Base-by-base conservation (phyloP, 2,797 vertebrate species). In the Cheracebus regulus region DNA sequence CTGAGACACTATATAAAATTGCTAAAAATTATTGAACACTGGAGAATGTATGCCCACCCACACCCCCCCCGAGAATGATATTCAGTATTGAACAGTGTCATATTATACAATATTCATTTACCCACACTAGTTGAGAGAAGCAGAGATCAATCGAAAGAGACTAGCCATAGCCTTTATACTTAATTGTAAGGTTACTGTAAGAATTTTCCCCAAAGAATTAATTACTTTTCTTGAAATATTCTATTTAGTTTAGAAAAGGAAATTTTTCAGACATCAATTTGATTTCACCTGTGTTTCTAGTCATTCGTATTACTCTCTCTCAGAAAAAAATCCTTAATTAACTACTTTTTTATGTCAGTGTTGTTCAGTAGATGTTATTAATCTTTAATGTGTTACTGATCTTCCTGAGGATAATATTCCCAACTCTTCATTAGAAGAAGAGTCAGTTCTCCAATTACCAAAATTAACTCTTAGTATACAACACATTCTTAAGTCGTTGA, bases 151-250 rank as follows among this genome's bases (percentile, higher is more conserved):
- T 91, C 48, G 46, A 83, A 82, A 61, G 88, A 89, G 10, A 84
- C 39, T 48, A 91, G 83, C 48, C 11, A 73, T 88, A 93, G 36
- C 12, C 20, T 64, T 93, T 67, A 81, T n/a, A 82, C 20, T 82
- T 80, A 85, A 57, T 93, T 50, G 24, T 46, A 89, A 96, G 33
- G 30, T 88, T 83, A 44, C 14, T 41, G 24, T 67, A 75, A 76
- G 30, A 81, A 84, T 73, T 76, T 82, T 36, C 4, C n/a, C 17
- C 22, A 17, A 46, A 28, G 28, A 82, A 58, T 93, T 95, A 90
- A 52, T 93, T 95, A 92, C 7, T 96, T 79, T 87, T 36, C 41
- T 78, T 83, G 20, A 87, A 96, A 95, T 73, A 52, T 44, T 92
- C 67, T 39, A 58, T 19, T 86, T 95, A 30, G 36, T 58, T 83